phyloP scores from a whole-genome alignment of 1,140 invertebrate species.

The Bombus affinis region DNA sequence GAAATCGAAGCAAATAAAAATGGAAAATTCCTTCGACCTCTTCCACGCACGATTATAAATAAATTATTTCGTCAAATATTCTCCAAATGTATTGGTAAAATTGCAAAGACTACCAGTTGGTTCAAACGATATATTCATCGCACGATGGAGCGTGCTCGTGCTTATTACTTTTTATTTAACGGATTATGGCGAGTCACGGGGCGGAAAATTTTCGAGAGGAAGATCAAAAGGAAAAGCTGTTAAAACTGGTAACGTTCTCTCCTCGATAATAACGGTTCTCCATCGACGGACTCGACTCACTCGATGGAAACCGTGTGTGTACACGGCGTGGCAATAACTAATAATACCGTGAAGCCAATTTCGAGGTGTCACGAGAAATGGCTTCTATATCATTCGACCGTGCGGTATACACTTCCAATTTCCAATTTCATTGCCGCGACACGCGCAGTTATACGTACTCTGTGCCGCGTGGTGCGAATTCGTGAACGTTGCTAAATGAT shows the following conservation, averaged over 20 bases:
- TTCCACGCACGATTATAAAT: neutral
- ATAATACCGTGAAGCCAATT: conserved; percentile 67
- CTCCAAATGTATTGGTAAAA: neutral
- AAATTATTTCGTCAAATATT: neutral
- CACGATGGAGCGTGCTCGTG: neutral
- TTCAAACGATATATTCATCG: too few relatives aligned
- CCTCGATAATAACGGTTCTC: neutral
- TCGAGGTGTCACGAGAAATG: conserved; percentile 67
- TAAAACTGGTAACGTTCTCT: neutral
- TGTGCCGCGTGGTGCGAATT: conserved; percentile 5
- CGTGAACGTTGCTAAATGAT: conserved; percentile 49
- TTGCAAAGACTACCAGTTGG: neutral
- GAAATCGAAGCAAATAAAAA: neutral
- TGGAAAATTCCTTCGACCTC: neutral
- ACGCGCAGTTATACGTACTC: conserved; percentile 27
- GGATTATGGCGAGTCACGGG: neutral
- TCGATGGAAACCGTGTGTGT: conserved; percentile 16
- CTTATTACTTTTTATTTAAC: neutral
- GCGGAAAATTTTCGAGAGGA: neutral
- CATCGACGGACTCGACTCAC: neutral
- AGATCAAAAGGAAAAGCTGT: neutral
- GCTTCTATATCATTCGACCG: conserved; percentile 65
- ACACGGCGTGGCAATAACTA: conserved; percentile 52
- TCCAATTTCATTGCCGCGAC: conserved; percentile 62
- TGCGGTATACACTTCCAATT: conserved; percentile 62